A percentile compares a stretch with the other conserved stretches of the same genome.
Evolutionary conservation across 23 tunicate species (phyloP).

Genomic region (Oikopleura albicans): DNA sequence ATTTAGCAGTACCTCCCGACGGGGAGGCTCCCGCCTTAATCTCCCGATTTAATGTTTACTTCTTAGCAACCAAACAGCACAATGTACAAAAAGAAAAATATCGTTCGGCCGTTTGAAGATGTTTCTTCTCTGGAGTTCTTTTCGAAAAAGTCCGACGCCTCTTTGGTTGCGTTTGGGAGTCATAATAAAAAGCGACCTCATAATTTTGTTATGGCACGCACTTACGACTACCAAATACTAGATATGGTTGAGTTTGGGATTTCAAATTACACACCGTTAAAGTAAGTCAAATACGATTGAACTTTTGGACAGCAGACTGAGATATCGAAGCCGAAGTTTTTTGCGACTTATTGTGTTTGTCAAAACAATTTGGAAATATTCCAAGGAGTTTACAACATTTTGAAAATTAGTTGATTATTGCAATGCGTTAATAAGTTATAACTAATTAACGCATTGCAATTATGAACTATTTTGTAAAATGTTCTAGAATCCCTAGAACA

Average conservation of each 20-base stretch:
- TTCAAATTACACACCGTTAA: slow-evolving; percentile 30
- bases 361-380: neutral
- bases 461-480: no score
- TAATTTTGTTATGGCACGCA: slow-evolving; percentile 64
- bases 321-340: neutral
- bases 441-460: no score
- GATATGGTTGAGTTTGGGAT: slow-evolving; percentile 93
- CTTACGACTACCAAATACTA: slow-evolving; percentile 36
- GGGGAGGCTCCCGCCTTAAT: no score
- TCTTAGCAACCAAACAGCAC: slow-evolving; percentile 38
- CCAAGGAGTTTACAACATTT: no score
- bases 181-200: slow-evolving; percentile 90
- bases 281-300: slow-evolving; percentile 14
- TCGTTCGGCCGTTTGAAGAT: slow-evolving; percentile 71
- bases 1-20: no score
- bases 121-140: slow-evolving; percentile 55
- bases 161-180: slow-evolving; percentile 62
- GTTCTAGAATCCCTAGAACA: no score
- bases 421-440: no score
- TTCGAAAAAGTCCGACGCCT: slow-evolving; percentile 57
- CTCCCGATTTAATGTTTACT: no score
- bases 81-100: slow-evolving; percentile 49
- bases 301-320: neutral
- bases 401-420: no score
- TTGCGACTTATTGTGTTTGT: neutral